Percentiles rank a stretch among this genome's conserved stretches.
Evolutionary conservation across 2,888 invertebrate genomes (phyloP).

Genomic region (Toxonevra muliebris): DNA sequence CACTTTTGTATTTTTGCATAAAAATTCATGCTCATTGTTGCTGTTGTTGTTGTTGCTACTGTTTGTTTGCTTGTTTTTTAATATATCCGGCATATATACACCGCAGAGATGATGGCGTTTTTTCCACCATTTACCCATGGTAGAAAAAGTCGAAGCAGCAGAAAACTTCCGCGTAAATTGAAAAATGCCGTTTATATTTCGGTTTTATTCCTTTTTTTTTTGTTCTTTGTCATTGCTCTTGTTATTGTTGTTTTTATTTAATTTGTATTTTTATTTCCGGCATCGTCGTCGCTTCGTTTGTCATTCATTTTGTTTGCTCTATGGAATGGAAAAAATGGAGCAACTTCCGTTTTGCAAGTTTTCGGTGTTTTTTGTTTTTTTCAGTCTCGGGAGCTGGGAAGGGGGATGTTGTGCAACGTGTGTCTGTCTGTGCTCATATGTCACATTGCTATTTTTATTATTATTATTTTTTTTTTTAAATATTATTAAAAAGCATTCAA

Average conservation of each 20-base stretch:
- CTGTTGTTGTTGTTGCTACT: not conserved
- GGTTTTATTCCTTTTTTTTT: slow-evolving; percentile 8
- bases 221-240: slow-evolving; percentile 12
- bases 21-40: not conserved
- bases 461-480: too few relatives aligned
- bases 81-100: too few relatives aligned
- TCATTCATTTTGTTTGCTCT: not conserved
- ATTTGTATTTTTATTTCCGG: not conserved
- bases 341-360: not conserved
- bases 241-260: not conserved
- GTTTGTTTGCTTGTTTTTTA: too few relatives aligned
- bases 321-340: not conserved
- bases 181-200: slow-evolving; percentile 41
- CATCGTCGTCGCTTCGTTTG: not conserved
- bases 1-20: slow-evolving; percentile 39
- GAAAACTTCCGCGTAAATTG: slow-evolving; percentile 41
- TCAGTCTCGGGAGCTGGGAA: too few relatives aligned
- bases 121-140: not conserved
- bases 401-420: too few relatives aligned
- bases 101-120: not conserved
- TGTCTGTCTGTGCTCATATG: too few relatives aligned
- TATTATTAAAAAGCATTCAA: too few relatives aligned
- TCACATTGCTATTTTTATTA: too few relatives aligned
- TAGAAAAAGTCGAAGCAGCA: slow-evolving; percentile 24
- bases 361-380: too few relatives aligned